These are phyloP conservation scores for Tamandua tetradactyla DNA, from an alignment of 2,797 vertebrate genomes.

Conservation along the genomic window DNA sequence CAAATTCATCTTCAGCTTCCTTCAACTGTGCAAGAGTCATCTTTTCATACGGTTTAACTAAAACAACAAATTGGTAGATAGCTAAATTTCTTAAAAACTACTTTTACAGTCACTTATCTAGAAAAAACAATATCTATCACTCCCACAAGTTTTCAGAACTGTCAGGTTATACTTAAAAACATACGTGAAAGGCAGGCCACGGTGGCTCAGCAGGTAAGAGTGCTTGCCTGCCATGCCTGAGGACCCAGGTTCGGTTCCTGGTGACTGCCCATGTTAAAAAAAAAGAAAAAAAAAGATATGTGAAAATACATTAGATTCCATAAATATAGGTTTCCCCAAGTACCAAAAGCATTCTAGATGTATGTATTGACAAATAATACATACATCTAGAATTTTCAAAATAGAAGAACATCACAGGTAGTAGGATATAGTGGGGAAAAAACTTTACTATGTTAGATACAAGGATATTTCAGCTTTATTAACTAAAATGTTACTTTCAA, in stretches of 20 bases:
- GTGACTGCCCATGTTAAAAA: too few species aligned
- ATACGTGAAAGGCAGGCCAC: constrained; percentile 27
- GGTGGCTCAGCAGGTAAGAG: too few species aligned
- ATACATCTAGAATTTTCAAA: neutral
- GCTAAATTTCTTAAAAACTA: neutral
- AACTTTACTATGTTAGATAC: neutral
- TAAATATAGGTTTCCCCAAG: constrained; percentile 2
- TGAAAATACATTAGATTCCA: constrained; percentile 28
- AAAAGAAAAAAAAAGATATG: neutral
- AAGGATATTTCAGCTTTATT: neutral
- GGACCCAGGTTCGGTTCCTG: too few species aligned
- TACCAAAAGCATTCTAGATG: neutral
- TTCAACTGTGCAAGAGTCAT: constrained; percentile 81
- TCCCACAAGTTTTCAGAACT: constrained; percentile 36
- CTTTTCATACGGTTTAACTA: constrained; percentile 82
- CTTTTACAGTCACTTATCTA: constrained; percentile 30
- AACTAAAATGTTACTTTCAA: neutral
- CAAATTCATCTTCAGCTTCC: constrained; percentile 83
- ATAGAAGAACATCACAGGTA: neutral
- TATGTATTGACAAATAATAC: constrained; percentile 6
- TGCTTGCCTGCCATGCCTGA: too few species aligned
- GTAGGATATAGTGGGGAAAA: neutral
- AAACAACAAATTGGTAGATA: constrained; percentile 49
- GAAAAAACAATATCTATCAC: neutral
- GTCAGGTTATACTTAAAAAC: neutral